Base-by-base conservation (phyloP, 2,888 invertebrate genomes). In the Microplitis deprimator region DNA sequence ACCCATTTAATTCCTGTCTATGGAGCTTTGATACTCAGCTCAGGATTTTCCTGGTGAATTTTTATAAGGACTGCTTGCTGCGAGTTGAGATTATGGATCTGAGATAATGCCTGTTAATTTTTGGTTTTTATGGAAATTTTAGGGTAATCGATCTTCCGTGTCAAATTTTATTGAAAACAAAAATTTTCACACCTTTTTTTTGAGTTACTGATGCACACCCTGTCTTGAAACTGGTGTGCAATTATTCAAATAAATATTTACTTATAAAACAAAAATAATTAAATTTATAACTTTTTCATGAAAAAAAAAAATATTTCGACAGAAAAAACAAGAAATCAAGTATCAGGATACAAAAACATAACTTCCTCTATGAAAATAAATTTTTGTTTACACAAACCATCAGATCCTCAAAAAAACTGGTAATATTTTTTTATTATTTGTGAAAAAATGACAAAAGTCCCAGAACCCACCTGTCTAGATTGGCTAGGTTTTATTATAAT, bases 401-500 rank as follows among this genome's bases (percentile, higher is more conserved):
- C 39, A 60, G 72, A 59, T 70, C 50, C 29, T 68, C 70, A 38
- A 70, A 73, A 76, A 40, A 20, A 40, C 73, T 40, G 61, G 38
- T 72, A 64, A 64, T 29, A 20, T 38, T 59, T 69, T 75, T 75
- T 29, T 70, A 59, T 65, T 73, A 62, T 75, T 73, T 69, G 62
- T 77, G 77, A 60, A 71, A 70, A 77, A 80, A 77, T 64, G 29
- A 50, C 40, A 74, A 50, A 8, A 50, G 8, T 50, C 8, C 50
- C 50, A 29, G 13, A 50, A 50, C 50, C 50, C 50, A 50, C 50
- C 50, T 50, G 50, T 50, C 50, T 50, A 50, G 50, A 50, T 50
- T 50, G 50, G 13, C 50, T 50, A 50, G 50, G 50, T 50, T 50
- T 50, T 50, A 50, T 50, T 50, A 50, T 50, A 50, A 50, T 50